phyloP scores from a whole-genome alignment of 37 sponge, comb jelly and placozoan species.

The Beroe forskalii region DNA sequence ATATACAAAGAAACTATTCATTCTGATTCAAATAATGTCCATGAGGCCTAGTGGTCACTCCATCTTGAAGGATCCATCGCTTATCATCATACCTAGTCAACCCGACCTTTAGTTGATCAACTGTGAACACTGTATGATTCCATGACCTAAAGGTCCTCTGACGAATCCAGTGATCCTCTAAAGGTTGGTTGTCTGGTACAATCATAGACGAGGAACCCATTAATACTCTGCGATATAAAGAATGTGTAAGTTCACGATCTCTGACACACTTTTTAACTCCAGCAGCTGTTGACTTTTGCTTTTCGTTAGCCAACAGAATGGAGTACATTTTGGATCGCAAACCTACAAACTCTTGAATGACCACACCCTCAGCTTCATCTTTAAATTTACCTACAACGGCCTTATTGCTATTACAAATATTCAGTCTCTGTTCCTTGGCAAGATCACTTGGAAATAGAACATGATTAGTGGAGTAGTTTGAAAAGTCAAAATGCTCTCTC shows the following conservation, averaged over 20 bases:
- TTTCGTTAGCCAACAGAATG: not conserved
- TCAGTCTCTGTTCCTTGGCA: not conserved
- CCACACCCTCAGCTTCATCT: conserved; percentile 4
- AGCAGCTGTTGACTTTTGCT: conserved; percentile 47
- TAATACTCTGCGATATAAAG: not conserved
- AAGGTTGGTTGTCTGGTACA: not conserved
- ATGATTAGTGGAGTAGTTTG: not conserved
- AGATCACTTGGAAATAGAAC: not conserved
- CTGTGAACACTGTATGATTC: conserved; percentile 22
- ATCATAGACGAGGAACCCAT: not conserved
- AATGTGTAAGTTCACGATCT: conserved; percentile 12
- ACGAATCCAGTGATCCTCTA: conserved; percentile 41
- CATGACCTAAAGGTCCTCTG: conserved; percentile 9
- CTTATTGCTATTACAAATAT: conserved; percentile 5
- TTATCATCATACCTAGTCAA: conserved; percentile 61
- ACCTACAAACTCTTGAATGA: conserved; percentile 43
- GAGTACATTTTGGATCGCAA: conserved; percentile 47
- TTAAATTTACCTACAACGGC: conserved; percentile 59
- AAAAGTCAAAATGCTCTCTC: conserved; percentile 25
- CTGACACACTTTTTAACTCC: conserved; percentile 55
- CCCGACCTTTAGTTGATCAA: conserved; percentile 19
- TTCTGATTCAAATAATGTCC: conserved; percentile 33
- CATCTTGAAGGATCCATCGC: conserved; percentile 44
- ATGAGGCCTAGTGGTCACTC: conserved; percentile 40
- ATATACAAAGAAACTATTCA: conserved; percentile 1